phyloP scores from a whole-genome alignment of 2,113 vertebrate genomes.

The Edolisoma coerulescens region DNA sequence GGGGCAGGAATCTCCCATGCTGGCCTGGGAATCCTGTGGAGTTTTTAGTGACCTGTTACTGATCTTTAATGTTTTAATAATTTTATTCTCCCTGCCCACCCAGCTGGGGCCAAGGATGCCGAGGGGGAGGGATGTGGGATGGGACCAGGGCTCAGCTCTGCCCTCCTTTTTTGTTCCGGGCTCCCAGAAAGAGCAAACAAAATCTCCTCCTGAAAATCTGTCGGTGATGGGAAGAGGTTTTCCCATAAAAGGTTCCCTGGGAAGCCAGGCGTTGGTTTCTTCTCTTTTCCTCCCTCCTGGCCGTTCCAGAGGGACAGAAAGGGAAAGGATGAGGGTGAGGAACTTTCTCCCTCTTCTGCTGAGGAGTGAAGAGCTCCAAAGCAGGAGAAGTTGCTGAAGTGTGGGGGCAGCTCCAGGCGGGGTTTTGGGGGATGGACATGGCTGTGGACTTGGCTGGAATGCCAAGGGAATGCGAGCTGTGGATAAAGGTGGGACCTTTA shows the following conservation, averaged over 20 bases:
- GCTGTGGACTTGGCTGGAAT: background rate
- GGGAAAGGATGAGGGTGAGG: background rate
- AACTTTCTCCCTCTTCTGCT: background rate
- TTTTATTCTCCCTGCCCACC: background rate
- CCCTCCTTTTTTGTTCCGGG: background rate
- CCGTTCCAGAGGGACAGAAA: background rate
- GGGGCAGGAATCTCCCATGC: background rate
- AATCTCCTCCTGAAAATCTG: background rate
- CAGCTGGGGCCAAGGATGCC: fast-evolving
- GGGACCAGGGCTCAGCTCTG: background rate
- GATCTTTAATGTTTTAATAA: background rate
- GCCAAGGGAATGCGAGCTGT: too few relatives aligned
- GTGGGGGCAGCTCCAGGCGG: background rate
- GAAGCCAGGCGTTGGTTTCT: background rate
- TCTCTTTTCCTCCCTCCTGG: fast-evolving
- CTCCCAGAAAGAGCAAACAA: background rate
- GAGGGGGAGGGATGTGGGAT: background rate
- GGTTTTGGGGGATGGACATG: fast-evolving
- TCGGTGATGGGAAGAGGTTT: background rate
- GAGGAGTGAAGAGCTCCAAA: background rate
- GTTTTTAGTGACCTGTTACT: background rate
- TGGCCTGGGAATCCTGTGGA: background rate
- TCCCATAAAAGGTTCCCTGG: background rate
- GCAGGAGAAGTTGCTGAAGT: background rate
- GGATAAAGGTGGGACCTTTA: fast-evolving